Evolutionary conservation across 2,888 invertebrate genomes (phyloP).

Genomic region (Cotesia congregata): DNA sequence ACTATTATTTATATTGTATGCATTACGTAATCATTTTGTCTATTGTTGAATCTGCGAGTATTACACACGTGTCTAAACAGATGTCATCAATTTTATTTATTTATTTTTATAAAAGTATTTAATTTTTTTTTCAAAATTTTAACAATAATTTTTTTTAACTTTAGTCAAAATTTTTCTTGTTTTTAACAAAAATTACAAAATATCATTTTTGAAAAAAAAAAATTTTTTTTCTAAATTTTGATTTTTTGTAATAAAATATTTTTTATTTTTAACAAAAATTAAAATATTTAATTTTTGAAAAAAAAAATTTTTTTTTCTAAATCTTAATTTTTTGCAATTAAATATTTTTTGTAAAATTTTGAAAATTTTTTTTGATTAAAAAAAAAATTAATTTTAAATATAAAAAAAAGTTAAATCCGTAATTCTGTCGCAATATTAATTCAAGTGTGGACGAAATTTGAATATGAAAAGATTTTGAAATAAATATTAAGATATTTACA

Average conservation of each 20-base stretch:
- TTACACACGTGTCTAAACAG: conserved; percentile 3
- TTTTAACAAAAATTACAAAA: too few species aligned
- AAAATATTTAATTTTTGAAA: neutral
- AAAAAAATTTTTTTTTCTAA: neutral
- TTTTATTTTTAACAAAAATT: neutral
- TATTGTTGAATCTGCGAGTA: neutral
- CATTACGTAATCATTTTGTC: conserved; percentile 1
- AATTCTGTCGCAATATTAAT: neutral
- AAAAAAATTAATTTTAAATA: neutral
- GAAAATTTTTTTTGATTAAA: too few species aligned
- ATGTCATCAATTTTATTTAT: neutral
- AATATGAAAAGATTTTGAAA: neutral
- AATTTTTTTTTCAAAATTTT: too few species aligned
- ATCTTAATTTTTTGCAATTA: neutral
- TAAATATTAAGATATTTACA: neutral
- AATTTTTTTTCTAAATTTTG: too few species aligned
- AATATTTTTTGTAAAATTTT: too few species aligned
- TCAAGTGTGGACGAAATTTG: neutral
- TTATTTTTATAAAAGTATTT: too few species aligned
- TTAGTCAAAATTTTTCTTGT: too few species aligned
- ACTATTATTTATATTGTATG: neutral
- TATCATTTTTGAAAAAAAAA: too few species aligned
- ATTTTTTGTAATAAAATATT: too few species aligned
- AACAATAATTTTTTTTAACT: too few species aligned
- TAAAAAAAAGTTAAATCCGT: neutral